Percentiles rank a stretch among this genome's conserved stretches.
Conservation (phyloP, 1,140 invertebrate species). For the Laupala kohalensis region DNA sequence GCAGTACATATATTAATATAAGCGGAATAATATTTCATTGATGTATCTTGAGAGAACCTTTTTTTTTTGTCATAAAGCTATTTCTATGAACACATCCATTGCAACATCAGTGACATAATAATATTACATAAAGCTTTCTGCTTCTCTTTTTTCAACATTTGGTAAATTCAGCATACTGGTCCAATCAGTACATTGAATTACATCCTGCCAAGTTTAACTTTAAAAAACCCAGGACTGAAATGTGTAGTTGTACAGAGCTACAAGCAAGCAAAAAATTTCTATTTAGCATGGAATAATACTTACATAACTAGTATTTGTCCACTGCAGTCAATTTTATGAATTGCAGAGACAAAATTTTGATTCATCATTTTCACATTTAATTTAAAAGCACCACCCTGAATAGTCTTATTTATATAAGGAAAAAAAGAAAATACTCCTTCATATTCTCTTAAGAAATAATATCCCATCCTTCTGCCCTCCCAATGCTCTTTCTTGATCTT, state of each 20-base stretch:
- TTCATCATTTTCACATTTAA: background rate
- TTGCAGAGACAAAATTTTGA: background rate
- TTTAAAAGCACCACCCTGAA: conserved; percentile 8
- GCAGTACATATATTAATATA: background rate
- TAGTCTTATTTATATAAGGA: conserved; percentile 3
- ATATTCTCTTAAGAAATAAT: background rate
- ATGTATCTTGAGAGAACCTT: background rate
- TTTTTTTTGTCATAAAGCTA: background rate
- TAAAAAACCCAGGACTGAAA: conserved; percentile 1
- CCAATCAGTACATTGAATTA: background rate
- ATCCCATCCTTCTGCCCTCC: conserved; percentile 14
- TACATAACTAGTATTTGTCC: conserved; percentile 2
- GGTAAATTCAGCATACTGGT: background rate
- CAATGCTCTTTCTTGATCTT: conserved; percentile 5
- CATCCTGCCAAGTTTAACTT: background rate
- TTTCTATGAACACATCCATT: background rate
- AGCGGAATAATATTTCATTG: background rate
- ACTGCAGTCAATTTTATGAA: background rate
- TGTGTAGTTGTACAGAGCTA: conserved; percentile 4
- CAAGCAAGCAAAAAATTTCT: conserved; percentile 11
- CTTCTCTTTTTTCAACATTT: background rate
- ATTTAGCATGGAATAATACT: conserved; percentile 8
- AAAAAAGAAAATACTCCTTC: background rate
- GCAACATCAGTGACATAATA: background rate
- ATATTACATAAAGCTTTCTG: background rate